These are phyloP conservation scores for Bombycilla garrulus DNA, from an alignment of 2,113 vertebrate species.

Conservation along the genomic window DNA sequence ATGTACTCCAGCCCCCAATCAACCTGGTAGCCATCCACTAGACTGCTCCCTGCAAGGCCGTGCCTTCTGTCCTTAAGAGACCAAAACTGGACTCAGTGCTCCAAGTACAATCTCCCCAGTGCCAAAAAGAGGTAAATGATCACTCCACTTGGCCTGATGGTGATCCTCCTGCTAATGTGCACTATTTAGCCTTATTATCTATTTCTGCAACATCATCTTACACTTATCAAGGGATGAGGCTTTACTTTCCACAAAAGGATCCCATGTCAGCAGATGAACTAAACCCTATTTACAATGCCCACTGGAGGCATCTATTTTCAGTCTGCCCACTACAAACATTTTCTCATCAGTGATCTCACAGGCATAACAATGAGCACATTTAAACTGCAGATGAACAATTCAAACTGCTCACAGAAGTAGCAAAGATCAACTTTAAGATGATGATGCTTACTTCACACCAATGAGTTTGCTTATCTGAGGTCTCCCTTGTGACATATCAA, in stretches of 20 bases:
- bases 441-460: not conserved
- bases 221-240: not conserved
- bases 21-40: not conserved
- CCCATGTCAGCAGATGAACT: not conserved
- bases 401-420: not conserved
- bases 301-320: not conserved
- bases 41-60: not conserved
- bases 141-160: not conserved
- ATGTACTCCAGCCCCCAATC: not conserved
- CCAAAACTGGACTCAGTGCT: not conserved
- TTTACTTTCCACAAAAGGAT: constrained; percentile 7
- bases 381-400: not conserved
- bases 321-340: not conserved
- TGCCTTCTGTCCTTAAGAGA: not conserved
- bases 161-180: not conserved
- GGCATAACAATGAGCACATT: fast-evolving
- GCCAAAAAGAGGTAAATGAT: not conserved
- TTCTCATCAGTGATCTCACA: not conserved
- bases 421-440: not conserved
- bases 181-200: not conserved
- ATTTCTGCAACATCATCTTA: constrained; percentile 20
- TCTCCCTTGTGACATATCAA: not conserved
- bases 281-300: not conserved
- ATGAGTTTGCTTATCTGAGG: not conserved
- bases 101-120: not conserved